Evolutionary conservation across 53 echinoderm and acorn worm genomes (phyloP).

Genomic region (Arbacia lixula): DNA sequence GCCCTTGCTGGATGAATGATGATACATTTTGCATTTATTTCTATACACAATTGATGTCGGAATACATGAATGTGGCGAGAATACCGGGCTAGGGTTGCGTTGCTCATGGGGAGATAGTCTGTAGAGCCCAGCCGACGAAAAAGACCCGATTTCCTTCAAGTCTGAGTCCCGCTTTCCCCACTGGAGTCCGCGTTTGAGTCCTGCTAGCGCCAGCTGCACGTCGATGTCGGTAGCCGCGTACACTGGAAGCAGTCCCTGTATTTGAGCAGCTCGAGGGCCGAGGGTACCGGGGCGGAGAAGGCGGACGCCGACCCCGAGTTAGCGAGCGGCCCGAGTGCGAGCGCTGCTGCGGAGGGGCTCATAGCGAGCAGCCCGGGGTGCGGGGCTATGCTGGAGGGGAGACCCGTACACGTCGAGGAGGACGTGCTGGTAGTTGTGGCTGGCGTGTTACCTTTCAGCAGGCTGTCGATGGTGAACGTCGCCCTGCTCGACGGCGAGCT

Average conservation of each 20-base stretch:
- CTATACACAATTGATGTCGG: constrained; percentile 14
- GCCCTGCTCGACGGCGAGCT: constrained; percentile 73
- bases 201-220: constrained; percentile 83
- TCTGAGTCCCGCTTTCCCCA: background rate
- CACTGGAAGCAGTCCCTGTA: constrained; percentile 95
- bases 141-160: background rate
- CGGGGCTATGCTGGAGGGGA: constrained; percentile 51
- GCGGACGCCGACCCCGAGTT: constrained; percentile 79
- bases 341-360: constrained; percentile 28
- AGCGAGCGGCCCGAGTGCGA: constrained; percentile 50
- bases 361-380: constrained; percentile 69
- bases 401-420: constrained; percentile 42
- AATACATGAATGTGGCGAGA: constrained; percentile 45
- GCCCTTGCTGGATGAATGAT: background rate
- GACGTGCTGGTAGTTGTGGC: constrained; percentile 52
- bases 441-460: constrained; percentile 75
- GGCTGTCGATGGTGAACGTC: constrained; percentile 89
- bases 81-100: constrained; percentile 36
- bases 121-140: background rate
- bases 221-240: constrained; percentile 82
- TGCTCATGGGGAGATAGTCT: too few species aligned
- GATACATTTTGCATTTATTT: constrained; percentile 24
- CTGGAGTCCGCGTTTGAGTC: constrained; percentile 18
- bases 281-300: constrained; percentile 84
- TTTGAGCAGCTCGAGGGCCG: constrained; percentile 85